Percentiles rank a stretch among this genome's conserved stretches.
Evolutionary conservation across 2,797 vertebrate species (phyloP).

Genomic region (Echiichthys vipera): DNA sequence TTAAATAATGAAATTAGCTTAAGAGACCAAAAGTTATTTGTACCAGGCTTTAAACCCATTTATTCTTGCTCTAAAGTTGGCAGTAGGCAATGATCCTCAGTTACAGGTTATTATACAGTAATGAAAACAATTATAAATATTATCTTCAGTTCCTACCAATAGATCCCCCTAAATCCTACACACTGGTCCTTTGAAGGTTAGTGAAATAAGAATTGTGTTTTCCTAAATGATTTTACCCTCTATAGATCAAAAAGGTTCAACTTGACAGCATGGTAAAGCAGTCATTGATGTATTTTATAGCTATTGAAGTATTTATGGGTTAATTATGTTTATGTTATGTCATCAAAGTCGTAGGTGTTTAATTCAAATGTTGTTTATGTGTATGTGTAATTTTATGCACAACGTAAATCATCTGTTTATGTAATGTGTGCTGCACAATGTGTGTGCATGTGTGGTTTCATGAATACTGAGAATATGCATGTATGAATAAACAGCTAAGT

Average conservation of each 20-base stretch:
- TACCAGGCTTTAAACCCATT: too few species aligned
- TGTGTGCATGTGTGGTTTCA: not conserved
- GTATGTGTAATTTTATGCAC: conserved; percentile 1
- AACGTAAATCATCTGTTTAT: conserved; percentile 4
- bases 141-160: too few species aligned
- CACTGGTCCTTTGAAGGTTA: too few species aligned
- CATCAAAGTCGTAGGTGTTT: conserved; percentile 11
- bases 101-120: too few species aligned
- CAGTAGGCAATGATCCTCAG: too few species aligned
- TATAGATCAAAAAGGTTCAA: not conserved
- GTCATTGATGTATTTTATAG: not conserved
- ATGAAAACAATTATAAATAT: too few species aligned
- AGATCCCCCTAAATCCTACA: too few species aligned
- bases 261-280: not conserved
- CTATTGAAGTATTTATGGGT: not conserved
- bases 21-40: too few species aligned
- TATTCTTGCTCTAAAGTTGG: too few species aligned
- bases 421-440: conserved; percentile 1
- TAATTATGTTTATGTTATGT: conserved; percentile 22
- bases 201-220: not conserved
- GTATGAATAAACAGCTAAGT: conserved; percentile 40
- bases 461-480: conserved; percentile 35
- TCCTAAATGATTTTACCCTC: not conserved
- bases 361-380: conserved; percentile 9
- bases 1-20: too few species aligned